phyloP scores from a whole-genome alignment of 1,140 invertebrate genomes.

The Ladona fulva region DNA sequence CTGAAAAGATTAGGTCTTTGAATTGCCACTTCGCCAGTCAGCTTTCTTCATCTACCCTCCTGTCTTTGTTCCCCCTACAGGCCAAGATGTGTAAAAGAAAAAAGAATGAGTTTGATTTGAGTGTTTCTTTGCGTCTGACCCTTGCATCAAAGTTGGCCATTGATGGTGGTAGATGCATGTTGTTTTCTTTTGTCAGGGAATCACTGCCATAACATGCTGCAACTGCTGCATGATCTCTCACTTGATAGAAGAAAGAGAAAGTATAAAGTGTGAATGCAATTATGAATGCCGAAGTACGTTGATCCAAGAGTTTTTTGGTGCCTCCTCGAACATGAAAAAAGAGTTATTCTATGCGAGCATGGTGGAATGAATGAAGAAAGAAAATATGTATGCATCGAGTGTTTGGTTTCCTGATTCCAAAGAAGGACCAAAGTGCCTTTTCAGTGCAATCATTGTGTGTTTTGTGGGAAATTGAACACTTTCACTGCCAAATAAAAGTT shows the following conservation, averaged over 20 bases:
- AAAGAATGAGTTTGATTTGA: too few species aligned
- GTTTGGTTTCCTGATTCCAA: background rate
- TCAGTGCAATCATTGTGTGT: background rate
- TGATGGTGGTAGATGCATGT: too few species aligned
- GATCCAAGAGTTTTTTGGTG: too few species aligned
- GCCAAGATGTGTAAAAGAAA: too few species aligned
- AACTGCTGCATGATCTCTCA: background rate
- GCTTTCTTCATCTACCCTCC: too few species aligned
- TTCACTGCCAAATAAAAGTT: background rate
- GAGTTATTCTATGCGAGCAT: background rate
- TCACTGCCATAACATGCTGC: background rate
- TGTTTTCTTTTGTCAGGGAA: too few species aligned
- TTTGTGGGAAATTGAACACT: background rate
- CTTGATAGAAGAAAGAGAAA: background rate
- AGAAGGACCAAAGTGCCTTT: background rate
- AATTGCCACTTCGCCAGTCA: background rate
- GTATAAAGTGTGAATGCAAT: too few species aligned
- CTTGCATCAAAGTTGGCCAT: too few species aligned
- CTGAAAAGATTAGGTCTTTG: background rate
- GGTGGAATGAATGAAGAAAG: conserved; percentile 5
- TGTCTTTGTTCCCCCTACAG: too few species aligned
- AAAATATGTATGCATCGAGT: background rate
- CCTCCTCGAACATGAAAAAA: too few species aligned
- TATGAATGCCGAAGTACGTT: too few species aligned
- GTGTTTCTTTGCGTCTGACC: too few species aligned